Evolutionary conservation across 2,888 invertebrate species (phyloP).

Genomic region (Leuctra nigra): DNA sequence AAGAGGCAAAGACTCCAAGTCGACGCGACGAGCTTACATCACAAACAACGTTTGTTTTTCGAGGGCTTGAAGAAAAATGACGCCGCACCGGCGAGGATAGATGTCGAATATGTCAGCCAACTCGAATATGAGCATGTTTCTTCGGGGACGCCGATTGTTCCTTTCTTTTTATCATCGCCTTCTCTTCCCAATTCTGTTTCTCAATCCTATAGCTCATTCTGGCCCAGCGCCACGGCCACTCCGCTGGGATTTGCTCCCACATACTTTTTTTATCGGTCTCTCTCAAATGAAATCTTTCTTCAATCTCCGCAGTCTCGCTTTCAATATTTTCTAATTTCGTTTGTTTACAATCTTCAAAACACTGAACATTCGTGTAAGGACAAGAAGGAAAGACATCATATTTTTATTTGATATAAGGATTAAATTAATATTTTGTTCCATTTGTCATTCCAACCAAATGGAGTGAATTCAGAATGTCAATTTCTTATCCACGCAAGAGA

Average conservation of each 20-base stretch:
- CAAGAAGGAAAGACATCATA: no score
- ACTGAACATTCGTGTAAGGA: background rate
- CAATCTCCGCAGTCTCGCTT: background rate
- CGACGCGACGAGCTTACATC: background rate
- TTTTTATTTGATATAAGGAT: no score
- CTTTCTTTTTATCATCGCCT: background rate
- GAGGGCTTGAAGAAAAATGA: background rate
- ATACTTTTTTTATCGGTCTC: background rate
- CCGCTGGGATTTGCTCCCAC: background rate
- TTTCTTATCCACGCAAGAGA: no score
- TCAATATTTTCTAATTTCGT: background rate
- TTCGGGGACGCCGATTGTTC: background rate
- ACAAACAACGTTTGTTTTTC: slow-evolving; percentile 10
- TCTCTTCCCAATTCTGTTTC: background rate
- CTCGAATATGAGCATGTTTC: background rate
- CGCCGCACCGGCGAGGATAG: background rate
- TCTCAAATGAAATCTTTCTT: background rate
- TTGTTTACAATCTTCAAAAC: background rate
- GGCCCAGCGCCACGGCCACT: background rate
- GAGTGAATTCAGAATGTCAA: no score
- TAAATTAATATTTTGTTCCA: no score
- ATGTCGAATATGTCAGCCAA: background rate
- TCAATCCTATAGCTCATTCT: background rate
- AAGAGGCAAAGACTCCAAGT: slow-evolving; percentile 2
- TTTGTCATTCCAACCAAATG: no score